Evolutionary conservation across 2,797 vertebrate species (phyloP), one percentile per base, ranked within the genome.

Genomic region (Chaetophractus vellerosus): DNA sequence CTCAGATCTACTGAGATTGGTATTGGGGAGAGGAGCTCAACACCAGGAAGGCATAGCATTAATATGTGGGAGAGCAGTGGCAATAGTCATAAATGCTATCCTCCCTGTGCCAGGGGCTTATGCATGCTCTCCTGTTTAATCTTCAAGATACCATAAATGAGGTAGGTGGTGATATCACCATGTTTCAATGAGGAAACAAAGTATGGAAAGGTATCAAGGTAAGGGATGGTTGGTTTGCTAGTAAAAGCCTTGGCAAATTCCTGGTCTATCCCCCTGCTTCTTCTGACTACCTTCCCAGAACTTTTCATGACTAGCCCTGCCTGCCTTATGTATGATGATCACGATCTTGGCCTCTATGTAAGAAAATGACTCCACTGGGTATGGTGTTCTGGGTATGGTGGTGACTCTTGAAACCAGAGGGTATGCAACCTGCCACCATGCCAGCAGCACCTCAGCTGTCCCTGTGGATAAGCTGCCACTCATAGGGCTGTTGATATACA

Each of bases 161-260:
- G 24, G 36, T 24, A 45, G 55, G 10, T 33, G 33, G 45, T 95
- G 88, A 83, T 72, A 31, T 83, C 79, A 94, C n/a, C 81, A 82
- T 72, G 61, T 71, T 33, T 57, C 0, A 52, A 96, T 7, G 23
- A 93, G 75, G 94, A 95, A 95, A 55, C 28, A 33, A 85, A 41
- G 38, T 0, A 1, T 10, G 41, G 52, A 31, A 41, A 28, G 74
- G 38, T 41, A 52, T 50, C 80, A 18, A 36, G 26, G 10, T 26
- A 9, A 33, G 38, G 15, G 15, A 71, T 52, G 26, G 9, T 5
- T 68, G 74, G 78, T 41, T 93, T 57, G 68, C 85, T 10, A 14
- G 68, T 83, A 80, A 79, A 45, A 18, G 41, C 59, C 24, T 1
- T 23, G 75, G 38, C 59, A n/a, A 76, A 78, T 55, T 91, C 33